phyloP scores from a whole-genome alignment of 2,888 invertebrate genomes.

The Bombyx huttoni region DNA sequence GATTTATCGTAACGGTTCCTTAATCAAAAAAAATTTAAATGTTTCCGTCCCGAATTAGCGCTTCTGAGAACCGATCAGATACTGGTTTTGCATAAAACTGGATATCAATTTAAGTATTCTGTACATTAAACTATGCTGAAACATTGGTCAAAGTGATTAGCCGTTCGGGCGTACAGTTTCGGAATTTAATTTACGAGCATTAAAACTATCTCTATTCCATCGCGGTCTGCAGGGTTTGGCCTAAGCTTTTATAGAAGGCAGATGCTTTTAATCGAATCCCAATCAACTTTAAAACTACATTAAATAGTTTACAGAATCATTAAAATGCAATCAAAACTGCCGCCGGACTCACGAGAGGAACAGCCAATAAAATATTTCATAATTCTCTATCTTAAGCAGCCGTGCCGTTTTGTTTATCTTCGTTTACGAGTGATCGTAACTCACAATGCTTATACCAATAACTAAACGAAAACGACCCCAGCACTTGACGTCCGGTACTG shows the following conservation, averaged over 20 bases:
- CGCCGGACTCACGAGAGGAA: conserved; percentile 33
- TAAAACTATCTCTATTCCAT: conserved; percentile 67
- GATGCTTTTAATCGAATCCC: conserved; percentile 64
- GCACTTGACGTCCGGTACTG: neutral
- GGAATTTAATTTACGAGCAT: conserved; percentile 64
- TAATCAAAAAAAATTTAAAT: neutral
- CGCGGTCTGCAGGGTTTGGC: conserved; percentile 44
- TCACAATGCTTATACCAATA: conserved; percentile 1
- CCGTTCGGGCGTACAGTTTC: conserved; percentile 46
- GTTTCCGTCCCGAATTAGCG: neutral
- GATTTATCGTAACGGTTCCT: neutral
- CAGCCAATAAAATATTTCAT: conserved; percentile 43
- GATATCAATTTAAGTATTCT: conserved; percentile 30
- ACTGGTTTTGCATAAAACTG: conserved; percentile 1
- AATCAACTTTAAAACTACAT: conserved; percentile 54
- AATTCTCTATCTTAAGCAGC: conserved; percentile 33
- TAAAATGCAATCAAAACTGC: conserved; percentile 53
- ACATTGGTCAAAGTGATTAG: conserved; percentile 50
- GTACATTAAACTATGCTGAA: conserved; percentile 33
- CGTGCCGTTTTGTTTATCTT: conserved; percentile 23
- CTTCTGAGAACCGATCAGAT: neutral
- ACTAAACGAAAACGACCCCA: neutral
- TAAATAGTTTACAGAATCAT: conserved; percentile 56
- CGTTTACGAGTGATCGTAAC: conserved; percentile 24
- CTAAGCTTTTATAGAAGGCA: conserved; percentile 36